Conservation (phyloP, 1,140 invertebrate species). For the Adoxophyes honmai region DNA sequence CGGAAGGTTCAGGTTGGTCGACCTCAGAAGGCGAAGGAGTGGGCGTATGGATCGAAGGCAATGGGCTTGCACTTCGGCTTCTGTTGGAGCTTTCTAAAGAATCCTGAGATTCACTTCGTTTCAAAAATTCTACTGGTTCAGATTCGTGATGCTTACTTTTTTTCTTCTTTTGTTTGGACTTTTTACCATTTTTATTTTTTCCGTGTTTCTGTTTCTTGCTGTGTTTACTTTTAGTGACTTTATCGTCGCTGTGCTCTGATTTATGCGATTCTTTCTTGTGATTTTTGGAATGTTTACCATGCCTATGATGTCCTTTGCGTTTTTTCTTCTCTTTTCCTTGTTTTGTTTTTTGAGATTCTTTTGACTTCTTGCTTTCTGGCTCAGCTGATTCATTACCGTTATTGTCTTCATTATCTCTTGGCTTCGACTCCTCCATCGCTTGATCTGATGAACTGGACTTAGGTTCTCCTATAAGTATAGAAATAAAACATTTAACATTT, state of each 20-base stretch:
- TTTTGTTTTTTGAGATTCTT: conserved; percentile 72
- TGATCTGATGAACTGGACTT: conserved; percentile 54
- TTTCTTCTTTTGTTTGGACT: conserved; percentile 68
- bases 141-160: conserved; percentile 57
- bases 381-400: conserved; percentile 38
- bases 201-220: conserved; percentile 55
- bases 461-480: conserved; percentile 46
- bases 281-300: conserved; percentile 76
- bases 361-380: conserved; percentile 40
- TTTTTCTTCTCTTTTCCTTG: conserved; percentile 68
- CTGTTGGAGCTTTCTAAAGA: conserved; percentile 66
- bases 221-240: conserved; percentile 45
- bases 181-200: conserved; percentile 63
- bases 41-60: conserved; percentile 63
- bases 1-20: conserved; percentile 35
- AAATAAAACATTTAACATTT: conserved; percentile 1
- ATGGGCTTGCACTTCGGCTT: conserved; percentile 65
- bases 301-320: conserved; percentile 72
- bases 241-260: conserved; percentile 38
- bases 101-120: conserved; percentile 44
- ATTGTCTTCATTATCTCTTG: conserved; percentile 45
- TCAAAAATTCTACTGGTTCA: conserved; percentile 36
- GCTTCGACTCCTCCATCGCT: conserved; percentile 48
- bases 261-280: conserved; percentile 56
- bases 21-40: conserved; percentile 50